Evolutionary conservation across 1,140 invertebrate species (phyloP), one percentile per base, ranked within the genome.

Genomic region (Lordiphosa collinella): DNA sequence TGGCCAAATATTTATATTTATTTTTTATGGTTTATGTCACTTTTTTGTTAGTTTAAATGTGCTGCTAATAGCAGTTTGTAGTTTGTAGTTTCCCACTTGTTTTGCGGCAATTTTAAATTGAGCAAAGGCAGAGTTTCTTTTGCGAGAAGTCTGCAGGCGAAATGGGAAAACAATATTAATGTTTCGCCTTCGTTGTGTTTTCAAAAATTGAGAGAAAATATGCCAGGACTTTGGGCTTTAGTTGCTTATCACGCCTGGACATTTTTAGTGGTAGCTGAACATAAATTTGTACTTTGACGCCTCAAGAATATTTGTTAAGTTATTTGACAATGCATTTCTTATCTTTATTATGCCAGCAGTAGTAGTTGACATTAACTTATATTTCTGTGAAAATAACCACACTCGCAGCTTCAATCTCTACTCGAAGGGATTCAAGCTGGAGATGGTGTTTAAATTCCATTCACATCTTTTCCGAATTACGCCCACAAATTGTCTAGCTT

Each of bases 1-100:
- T 67, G 38, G 66, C 57, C 71, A 82, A 82, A 75, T 76, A 80
- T 82, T 80, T 80, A 71, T 82, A 18, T 60, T 65, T 59, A 73
- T 55, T 78, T 64, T 72, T 37, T 59, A 57, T 48, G 54, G 56
- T 53, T 64, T 29, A 48, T 32, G 57, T 31, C 41, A 44, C 34
- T 49, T 22, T 46, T 6, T n/a, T 25, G 50, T 60, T 62, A 31
- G 40, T 52, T 75, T 60, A 80, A 82, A 75, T 58, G 41, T 54
- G 36, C 58, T 82, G 60, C 58, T 63, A 75, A 71, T 67, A 82
- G 66, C 52, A 46, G 55, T 55, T 65, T 41, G n/a, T 14, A 49
- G 43, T 44, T 59, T 35, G 37, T 4, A 18, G 18, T 18, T 18
- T 18, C 18, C 18, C 54, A 55, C 44, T 22, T 46, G 16, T 37